phyloP scores from a whole-genome alignment of 2,113 vertebrate genomes.

The Alexandromys fortis region DNA sequence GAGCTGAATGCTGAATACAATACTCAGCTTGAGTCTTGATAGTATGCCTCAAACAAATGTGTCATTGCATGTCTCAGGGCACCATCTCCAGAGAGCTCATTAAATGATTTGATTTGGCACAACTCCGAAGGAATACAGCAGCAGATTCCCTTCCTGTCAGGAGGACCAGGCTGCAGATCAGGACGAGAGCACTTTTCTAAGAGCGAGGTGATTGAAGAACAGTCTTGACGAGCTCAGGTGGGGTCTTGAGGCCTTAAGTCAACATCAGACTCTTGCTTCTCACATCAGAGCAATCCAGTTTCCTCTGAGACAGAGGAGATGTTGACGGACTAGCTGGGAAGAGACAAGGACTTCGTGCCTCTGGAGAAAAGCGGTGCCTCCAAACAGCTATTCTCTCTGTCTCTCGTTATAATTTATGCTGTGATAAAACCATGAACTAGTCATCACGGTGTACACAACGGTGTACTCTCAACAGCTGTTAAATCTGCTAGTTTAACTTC shows the following conservation, averaged over 20 bases:
- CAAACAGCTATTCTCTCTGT: neutral
- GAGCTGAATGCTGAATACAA: constrained; percentile 46
- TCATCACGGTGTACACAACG: constrained; percentile 59
- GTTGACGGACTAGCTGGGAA: constrained; percentile 60
- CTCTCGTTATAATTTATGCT: constrained; percentile 64
- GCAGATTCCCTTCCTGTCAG: constrained; percentile 63
- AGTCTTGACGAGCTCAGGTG: constrained; percentile 63
- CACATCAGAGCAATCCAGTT: constrained; percentile 45
- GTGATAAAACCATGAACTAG: constrained; percentile 61
- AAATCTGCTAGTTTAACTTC: constrained; percentile 57
- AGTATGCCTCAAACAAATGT: constrained; percentile 35
- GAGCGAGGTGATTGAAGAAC: constrained; percentile 66
- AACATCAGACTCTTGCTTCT: constrained; percentile 7
- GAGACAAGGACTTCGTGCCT: neutral
- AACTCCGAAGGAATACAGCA: neutral
- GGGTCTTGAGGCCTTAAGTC: constrained; percentile 41
- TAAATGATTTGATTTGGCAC: constrained; percentile 66
- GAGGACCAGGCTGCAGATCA: constrained; percentile 47
- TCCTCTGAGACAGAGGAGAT: neutral
- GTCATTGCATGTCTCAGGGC: neutral
- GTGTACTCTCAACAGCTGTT: constrained; percentile 63
- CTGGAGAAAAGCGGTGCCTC: neutral
- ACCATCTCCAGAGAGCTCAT: constrained; percentile 38
- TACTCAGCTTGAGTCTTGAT: neutral
- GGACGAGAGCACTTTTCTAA: constrained; percentile 36